Percentiles rank a stretch among this genome's conserved stretches.
These are phyloP conservation scores for Myiotriccus ornatus DNA, from an alignment of 2,797 vertebrate species.

Conservation along the genomic window DNA sequence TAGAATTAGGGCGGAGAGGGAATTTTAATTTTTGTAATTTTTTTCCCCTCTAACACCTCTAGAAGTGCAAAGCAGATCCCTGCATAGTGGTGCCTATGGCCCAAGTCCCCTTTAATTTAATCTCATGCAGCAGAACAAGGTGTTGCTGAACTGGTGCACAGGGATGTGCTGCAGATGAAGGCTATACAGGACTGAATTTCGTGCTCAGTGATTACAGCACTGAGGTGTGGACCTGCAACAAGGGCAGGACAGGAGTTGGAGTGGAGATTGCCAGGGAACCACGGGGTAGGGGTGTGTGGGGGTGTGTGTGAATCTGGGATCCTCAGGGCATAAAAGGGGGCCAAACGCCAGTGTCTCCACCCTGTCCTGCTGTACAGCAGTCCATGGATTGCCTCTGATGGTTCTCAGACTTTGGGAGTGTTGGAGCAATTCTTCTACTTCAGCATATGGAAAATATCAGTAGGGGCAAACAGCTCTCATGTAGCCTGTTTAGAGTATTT, in stretches of 20 bases:
- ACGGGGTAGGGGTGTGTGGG: accelerated
- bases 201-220: neutral
- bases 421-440: neutral
- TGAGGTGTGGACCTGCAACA: neutral
- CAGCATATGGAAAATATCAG: neutral
- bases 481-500: neutral
- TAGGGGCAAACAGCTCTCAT: neutral
- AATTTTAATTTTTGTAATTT: neutral
- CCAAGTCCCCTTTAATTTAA: neutral
- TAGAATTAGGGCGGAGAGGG: neutral
- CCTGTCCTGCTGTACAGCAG: neutral
- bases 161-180: neutral
- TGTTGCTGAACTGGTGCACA: neutral
- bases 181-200: neutral
- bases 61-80: neutral
- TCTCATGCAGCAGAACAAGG: neutral
- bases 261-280: accelerated
- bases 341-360: neutral
- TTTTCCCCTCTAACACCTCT: neutral
- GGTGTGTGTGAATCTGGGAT: neutral
- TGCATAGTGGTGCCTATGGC: neutral
- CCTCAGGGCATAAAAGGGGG: neutral
- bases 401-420: neutral
- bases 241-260: neutral
- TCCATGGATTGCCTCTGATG: neutral